Evolutionary conservation across 2,888 invertebrate genomes (phyloP), one percentile per base, ranked within the genome.

Genomic region (Mimumesa dahlbomi): DNA sequence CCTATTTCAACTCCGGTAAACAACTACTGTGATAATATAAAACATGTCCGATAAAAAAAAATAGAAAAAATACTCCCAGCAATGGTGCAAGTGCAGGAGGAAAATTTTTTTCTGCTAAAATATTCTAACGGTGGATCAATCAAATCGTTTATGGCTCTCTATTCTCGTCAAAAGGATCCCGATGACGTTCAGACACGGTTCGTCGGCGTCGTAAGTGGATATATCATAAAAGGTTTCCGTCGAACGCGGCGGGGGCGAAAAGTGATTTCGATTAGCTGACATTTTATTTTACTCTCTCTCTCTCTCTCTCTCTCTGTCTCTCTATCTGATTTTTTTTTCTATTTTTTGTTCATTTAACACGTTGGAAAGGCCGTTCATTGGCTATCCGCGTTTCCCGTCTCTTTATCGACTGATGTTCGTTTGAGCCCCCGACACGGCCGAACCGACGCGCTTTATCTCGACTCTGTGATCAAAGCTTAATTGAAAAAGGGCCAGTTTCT

Each of bases 381-480:
- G n/a, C 38, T 36, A 2, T 52, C 38, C 58, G 29, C 46, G 22
- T 40, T 49, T 29, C 25, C 25, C 16, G 29, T 57, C 58, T 54
- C 42, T 69, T 68, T 61, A 69, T 74, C 77, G 67, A 57, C 48
- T 13, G 66, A 54, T 56, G 67, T 63, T 69, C 74, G 66, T 59
- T 75, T 34, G 58, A 64, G 67, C 63, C 62, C 67, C 53, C 74
- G 75, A 63, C 64, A 29, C 46, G 46, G 42, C 25, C 50, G 66
- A 61, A 58, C 61, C 67, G 75, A 52, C 69, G 68, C 69, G 73
- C 75, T 79, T 70, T 76, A 79, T 75, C 72, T 65, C 67, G 73
- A 59, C 61, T 69, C 73, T 68, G 71, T 80, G 84, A 82, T 84
- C 79, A 83, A 82, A 84, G 83, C 80, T 85, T 85, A 81, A 85